A percentile compares a stretch with the other conserved stretches of the same genome.
These are phyloP conservation scores for Dipodomys spectabilis DNA, from an alignment of 2,113 vertebrate genomes.

Conservation along the genomic window DNA sequence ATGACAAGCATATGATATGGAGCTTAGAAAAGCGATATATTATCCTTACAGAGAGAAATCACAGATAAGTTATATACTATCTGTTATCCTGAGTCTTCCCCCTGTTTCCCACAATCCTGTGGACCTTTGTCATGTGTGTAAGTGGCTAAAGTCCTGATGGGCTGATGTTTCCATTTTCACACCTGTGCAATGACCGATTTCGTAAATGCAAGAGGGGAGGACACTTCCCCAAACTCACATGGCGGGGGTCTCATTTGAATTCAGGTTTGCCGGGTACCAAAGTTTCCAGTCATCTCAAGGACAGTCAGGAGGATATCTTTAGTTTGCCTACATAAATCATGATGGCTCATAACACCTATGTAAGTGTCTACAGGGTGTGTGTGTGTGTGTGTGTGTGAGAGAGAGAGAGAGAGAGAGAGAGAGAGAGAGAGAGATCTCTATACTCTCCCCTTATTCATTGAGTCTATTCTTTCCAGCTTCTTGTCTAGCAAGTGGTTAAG, in stretches of 20 bases:
- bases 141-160: background rate
- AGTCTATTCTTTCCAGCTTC: background rate
- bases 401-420: no score
- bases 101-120: background rate
- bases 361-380: background rate
- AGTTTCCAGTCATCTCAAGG: background rate
- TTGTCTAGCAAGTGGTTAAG: background rate
- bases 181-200: background rate
- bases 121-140: background rate
- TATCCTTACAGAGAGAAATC: background rate
- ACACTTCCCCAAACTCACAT: background rate
- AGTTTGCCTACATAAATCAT: background rate
- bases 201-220: fast-evolving
- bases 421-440: no score
- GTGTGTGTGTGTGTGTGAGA: no score
- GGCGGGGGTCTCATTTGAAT: background rate
- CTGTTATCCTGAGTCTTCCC: slow-evolving; percentile 3
- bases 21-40: background rate
- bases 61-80: slow-evolving; percentile 15
- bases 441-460: background rate
- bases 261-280: background rate
- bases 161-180: background rate
- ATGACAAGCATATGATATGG: background rate
- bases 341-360: no score
- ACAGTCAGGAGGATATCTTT: background rate